These are phyloP conservation scores for Helarctos malayanus DNA, from an alignment of 2,797 vertebrate genomes.

Conservation along the genomic window DNA sequence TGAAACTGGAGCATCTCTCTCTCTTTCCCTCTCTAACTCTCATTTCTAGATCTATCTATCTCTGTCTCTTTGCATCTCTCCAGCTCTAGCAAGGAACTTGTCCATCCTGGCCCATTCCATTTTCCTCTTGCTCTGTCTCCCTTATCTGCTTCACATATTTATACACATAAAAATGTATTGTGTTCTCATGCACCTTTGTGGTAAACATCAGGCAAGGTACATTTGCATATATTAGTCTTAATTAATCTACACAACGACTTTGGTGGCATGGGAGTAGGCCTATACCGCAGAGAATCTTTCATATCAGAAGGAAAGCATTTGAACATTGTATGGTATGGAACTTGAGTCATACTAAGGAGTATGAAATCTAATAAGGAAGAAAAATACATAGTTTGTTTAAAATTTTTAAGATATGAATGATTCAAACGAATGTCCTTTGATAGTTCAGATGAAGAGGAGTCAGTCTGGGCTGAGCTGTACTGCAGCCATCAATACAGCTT, in stretches of 20 bases:
- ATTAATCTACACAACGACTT: background rate
- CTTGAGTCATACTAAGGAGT: background rate
- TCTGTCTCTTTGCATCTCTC: background rate
- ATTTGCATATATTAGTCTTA: background rate
- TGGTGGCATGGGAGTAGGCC: background rate
- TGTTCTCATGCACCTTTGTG: background rate
- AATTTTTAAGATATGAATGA: background rate
- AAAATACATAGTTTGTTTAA: background rate
- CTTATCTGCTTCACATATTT: background rate
- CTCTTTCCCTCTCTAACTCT: background rate
- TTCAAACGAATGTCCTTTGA: background rate
- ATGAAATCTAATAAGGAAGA: background rate
- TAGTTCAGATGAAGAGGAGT: background rate
- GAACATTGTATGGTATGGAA: background rate
- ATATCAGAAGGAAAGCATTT: background rate
- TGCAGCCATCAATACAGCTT: background rate
- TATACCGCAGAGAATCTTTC: background rate
- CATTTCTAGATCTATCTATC: background rate
- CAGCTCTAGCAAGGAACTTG: background rate
- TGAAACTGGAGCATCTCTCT: rapidly evolving
- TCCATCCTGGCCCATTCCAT: rapidly evolving
- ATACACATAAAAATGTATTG: background rate
- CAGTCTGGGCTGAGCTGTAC: background rate
- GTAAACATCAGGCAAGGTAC: background rate
- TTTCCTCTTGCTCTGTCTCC: background rate